A percentile compares a stretch with the other conserved stretches of the same genome.
phyloP scores from a whole-genome alignment of 2,888 invertebrate species.

The Alloplasta piceator region DNA sequence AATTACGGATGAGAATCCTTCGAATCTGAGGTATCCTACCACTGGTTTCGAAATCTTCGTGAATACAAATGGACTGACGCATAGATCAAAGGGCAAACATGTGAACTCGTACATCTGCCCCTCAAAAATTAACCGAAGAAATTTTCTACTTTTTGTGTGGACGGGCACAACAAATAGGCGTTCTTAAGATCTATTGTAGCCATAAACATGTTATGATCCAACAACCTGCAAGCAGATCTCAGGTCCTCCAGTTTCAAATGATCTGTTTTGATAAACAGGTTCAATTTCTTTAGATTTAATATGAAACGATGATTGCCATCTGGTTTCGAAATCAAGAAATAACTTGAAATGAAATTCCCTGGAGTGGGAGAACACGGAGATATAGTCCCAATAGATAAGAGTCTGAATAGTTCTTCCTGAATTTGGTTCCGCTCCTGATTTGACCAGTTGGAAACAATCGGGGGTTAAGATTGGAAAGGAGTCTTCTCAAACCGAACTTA shows the following conservation, averaged over 20 bases:
- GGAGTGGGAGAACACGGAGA: background rate
- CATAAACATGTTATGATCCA: background rate
- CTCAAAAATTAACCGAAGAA: background rate
- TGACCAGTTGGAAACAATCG: background rate
- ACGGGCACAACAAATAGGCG: slow-evolving; percentile 10
- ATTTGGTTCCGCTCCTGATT: background rate
- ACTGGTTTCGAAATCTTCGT: slow-evolving; percentile 6
- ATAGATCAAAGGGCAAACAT: slow-evolving; percentile 60
- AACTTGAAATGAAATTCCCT: background rate
- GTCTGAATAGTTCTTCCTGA: background rate
- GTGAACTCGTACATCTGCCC: background rate
- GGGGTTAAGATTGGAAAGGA: background rate
- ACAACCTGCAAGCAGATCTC: background rate
- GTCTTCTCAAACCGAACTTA: background rate
- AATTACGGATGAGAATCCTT: slow-evolving; percentile 24
- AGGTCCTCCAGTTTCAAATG: background rate
- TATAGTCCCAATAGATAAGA: background rate
- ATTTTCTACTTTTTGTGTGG: background rate
- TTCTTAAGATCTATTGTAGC: background rate
- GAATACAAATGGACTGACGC: slow-evolving; percentile 20
- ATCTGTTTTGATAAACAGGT: background rate
- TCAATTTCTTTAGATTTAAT: background rate
- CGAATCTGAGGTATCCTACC: slow-evolving; percentile 23
- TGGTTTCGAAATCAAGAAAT: background rate
- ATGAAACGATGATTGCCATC: background rate